Base-by-base conservation (phyloP, 2,113 vertebrate genomes). In the Clarias gariepinus region DNA sequence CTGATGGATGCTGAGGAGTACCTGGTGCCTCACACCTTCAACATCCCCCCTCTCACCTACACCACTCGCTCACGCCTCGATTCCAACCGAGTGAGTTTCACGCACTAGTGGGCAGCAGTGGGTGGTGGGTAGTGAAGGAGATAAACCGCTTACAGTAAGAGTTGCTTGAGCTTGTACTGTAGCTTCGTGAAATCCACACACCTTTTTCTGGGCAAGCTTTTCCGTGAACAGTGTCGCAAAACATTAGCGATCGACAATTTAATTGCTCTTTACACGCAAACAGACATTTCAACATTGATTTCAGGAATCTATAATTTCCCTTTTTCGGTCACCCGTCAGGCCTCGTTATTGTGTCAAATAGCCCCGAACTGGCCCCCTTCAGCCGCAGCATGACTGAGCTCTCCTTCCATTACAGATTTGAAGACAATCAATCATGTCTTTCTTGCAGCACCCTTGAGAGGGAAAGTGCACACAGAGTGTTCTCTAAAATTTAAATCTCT, bases 1-100 rank as follows among this genome's bases (percentile, higher is more conserved):
- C 95, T 99, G 96, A 98, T 99, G 97, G 98, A 99, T 92, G 98
- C 98, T 52, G 98, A 99, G 83, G 98, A 99, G 88, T 99, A 99
- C 87, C 94, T 99, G 87, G 97, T 99, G 23, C 98, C 98, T 69
- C 98, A 99, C 86, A 94, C 95, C 74, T 97, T 98, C 93, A 97
- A 96, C 91, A 95, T 97, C 83, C 97, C 97, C 85, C 98, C 98
- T 12, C 96, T 98, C 80, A 95, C 98, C 85, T 99, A 99, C 64
- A 96, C 97, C 33, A 96, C 97, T 60, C 97, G 96, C 90, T 89
- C 96, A 87, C 96, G 96, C 92, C 95, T 98, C 89, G 98, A 99
- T 92, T 96, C 97, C 76, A 98, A 96, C 90, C 93, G 94, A 94
- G 95, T 95, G 90, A 87, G 91, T 61, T 68, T 28, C 33, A 68